Conservation (phyloP, 2,888 invertebrate genomes). For the Drosophila kambysellisi region DNA sequence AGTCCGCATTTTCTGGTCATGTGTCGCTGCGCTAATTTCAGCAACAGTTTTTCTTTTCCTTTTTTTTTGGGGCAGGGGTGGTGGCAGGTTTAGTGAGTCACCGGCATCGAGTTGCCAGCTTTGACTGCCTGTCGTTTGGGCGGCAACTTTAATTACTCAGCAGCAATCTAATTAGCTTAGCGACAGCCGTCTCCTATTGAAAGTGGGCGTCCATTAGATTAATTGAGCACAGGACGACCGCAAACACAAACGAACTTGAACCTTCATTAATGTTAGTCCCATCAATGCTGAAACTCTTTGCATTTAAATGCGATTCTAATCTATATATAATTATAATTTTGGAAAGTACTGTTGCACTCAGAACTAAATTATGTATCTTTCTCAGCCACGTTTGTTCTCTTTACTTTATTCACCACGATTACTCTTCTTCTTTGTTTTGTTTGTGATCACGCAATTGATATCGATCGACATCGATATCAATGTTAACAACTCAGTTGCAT, state of each 20-base stretch:
- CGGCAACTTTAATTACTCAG: conserved; percentile 63
- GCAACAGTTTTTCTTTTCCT: conserved; percentile 28
- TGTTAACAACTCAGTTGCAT: no score
- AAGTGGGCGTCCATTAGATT: conserved; percentile 56
- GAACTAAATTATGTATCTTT: no score
- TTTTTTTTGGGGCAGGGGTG: neutral
- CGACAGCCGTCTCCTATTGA: conserved; percentile 39
- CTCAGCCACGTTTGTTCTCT: no score
- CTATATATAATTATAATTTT: neutral
- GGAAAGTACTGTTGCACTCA: neutral
- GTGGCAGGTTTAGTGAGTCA: conserved; percentile 20
- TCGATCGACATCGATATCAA: no score
- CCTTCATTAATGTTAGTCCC: neutral
- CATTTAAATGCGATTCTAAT: neutral
- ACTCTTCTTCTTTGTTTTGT: no score
- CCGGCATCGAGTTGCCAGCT: conserved; percentile 13
- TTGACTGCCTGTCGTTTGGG: conserved; percentile 22
- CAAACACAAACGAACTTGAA: conserved; percentile 6
- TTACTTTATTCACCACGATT: no score
- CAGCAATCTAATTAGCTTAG: conserved; percentile 68
- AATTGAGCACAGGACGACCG: conserved; percentile 46
- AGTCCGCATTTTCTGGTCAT: conserved; percentile 8
- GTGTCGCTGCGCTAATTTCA: conserved; percentile 56
- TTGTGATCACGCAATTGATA: no score
- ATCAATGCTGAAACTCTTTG: neutral